Percentiles rank a stretch among this genome's conserved stretches.
Evolutionary conservation across 2,113 vertebrate species (phyloP).

Genomic region (Connochaetes taurinus): DNA sequence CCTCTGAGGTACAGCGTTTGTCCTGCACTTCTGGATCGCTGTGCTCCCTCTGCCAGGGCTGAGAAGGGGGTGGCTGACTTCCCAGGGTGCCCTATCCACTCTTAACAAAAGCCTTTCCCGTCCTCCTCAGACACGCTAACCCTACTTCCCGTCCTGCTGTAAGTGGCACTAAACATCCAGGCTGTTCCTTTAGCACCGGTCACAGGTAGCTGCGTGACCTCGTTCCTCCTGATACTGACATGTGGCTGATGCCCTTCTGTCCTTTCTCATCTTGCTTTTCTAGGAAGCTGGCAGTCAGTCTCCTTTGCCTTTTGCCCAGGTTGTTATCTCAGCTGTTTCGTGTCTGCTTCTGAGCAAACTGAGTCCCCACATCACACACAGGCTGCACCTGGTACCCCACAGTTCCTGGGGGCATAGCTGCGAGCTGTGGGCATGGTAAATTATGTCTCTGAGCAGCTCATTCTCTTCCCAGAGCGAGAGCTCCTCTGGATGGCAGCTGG

Average conservation of each 20-base stretch:
- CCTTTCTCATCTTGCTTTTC: neutral
- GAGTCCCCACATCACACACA: too few relatives aligned
- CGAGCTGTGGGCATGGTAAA: neutral
- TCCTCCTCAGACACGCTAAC: neutral
- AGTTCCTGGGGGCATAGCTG: neutral
- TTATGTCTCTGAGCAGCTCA: neutral
- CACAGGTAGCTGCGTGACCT: neutral
- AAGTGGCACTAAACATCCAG: neutral
- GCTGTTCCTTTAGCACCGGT: neutral
- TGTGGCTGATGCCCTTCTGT: neutral
- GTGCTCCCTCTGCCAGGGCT: neutral
- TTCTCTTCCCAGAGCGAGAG: neutral
- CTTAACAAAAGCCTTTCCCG: neutral
- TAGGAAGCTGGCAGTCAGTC: neutral
- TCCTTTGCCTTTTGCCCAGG: neutral
- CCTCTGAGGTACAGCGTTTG: neutral
- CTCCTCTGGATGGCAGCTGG: neutral
- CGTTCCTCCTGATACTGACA: neutral
- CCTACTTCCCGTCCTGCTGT: neutral
- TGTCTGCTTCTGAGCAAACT: neutral
- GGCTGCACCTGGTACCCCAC: neutral
- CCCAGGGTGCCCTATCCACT: neutral
- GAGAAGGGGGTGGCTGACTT: neutral
- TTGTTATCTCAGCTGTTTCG: neutral
- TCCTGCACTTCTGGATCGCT: fast-evolving